phyloP scores from a whole-genome alignment of 2,888 invertebrate species.

The Cerastis rubricosa region DNA sequence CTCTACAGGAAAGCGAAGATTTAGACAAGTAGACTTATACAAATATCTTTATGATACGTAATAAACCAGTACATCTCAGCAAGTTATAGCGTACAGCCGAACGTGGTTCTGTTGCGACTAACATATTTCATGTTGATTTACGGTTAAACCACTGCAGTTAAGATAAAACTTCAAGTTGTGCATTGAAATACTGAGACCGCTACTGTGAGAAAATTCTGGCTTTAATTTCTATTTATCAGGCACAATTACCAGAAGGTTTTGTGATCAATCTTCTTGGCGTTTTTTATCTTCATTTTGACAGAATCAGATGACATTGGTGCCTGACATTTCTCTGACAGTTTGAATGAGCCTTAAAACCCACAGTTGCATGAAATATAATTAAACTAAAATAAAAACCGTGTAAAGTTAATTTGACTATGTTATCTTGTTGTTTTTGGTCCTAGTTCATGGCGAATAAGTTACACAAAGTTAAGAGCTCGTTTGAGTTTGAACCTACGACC shows the following conservation, averaged over 20 bases:
- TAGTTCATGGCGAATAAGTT: neutral
- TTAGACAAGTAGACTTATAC: neutral
- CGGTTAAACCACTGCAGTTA: neutral
- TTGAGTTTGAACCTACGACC: neutral
- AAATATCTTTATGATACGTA: neutral
- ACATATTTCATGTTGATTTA: conserved; percentile 51
- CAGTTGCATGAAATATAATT: neutral
- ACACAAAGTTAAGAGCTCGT: neutral
- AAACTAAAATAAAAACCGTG: neutral
- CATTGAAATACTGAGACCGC: neutral
- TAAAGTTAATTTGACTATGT: neutral
- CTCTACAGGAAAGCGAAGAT: neutral
- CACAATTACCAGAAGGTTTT: neutral
- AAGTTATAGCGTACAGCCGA: conserved; percentile 18
- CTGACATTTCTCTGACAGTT: neutral
- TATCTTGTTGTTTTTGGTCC: neutral
- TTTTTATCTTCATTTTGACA: no score
- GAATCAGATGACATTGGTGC: no score
- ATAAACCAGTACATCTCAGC: conserved; percentile 8
- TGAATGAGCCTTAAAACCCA: neutral
- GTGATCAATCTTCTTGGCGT: no score
- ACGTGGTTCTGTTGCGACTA: neutral
- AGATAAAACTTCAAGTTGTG: conserved; percentile 10
- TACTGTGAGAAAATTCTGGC: neutral
- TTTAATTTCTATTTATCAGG: neutral